A percentile compares a stretch with the other conserved stretches of the same genome.
Conservation (phyloP, 2,113 vertebrate genomes). For the Suricata suricatta region DNA sequence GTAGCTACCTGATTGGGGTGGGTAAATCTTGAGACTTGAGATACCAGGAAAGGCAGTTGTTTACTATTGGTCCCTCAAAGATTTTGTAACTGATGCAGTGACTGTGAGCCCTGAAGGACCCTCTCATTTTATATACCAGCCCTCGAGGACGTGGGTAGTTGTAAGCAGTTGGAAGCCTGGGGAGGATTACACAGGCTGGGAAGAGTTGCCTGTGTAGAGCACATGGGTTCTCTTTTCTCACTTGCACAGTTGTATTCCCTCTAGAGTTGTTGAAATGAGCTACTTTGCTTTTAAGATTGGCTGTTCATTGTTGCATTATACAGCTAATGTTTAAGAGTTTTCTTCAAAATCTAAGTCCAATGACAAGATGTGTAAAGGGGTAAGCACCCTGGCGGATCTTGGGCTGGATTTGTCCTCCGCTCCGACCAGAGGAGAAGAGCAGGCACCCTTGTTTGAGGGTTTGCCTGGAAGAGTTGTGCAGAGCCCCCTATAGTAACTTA, state of each 20-base stretch:
- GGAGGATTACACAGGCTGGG: not conserved
- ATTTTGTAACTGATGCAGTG: not conserved
- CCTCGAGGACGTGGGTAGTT: not conserved
- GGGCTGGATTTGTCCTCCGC: not conserved
- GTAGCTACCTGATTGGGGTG: not conserved
- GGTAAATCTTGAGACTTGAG: not conserved
- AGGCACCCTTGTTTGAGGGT: not conserved
- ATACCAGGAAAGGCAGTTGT: not conserved
- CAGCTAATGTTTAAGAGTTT: not conserved
- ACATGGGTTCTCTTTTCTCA: not conserved
- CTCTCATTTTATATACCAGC: not conserved
- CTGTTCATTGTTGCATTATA: not conserved
- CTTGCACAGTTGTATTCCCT: not conserved
- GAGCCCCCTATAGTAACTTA: not conserved
- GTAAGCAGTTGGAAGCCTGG: not conserved
- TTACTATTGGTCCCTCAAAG: not conserved
- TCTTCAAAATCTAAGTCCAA: not conserved
- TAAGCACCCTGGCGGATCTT: not conserved
- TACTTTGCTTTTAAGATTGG: not conserved
- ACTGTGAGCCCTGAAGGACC: not conserved
- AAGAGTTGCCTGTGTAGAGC: not conserved
- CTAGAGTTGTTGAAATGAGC: not conserved
- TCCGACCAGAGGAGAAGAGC: not conserved
- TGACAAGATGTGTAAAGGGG: not conserved
- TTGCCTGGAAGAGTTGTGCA: not conserved